Conservation (phyloP, 2,888 invertebrate species). For the Cataglyphis altisquamis region DNA sequence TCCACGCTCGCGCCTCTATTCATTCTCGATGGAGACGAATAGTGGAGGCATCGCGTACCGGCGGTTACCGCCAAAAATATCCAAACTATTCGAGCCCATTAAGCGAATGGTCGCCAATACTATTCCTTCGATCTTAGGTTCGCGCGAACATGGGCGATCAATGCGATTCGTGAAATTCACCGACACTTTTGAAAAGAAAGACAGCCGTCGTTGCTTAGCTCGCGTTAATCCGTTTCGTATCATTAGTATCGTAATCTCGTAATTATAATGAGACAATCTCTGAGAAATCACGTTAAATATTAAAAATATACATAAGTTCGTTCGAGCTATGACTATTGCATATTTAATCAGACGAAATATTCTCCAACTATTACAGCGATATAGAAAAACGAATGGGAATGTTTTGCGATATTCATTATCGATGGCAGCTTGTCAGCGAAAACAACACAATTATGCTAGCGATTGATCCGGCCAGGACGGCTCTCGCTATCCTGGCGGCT, state of each 20-base stretch:
- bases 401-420: slow-evolving; percentile 73
- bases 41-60: slow-evolving; percentile 53
- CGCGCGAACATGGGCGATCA: slow-evolving; percentile 75
- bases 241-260: slow-evolving; percentile 54
- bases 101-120: slow-evolving; percentile 58
- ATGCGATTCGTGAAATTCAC: slow-evolving; percentile 53
- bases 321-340: neutral
- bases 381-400: slow-evolving; percentile 15
- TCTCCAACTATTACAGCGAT: neutral
- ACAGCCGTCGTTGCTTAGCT: slow-evolving; percentile 31
- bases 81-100: slow-evolving; percentile 81
- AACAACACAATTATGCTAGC: slow-evolving; percentile 72
- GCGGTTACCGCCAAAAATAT: slow-evolving; percentile 79
- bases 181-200: neutral
- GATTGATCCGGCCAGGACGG: slow-evolving; percentile 68
- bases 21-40: slow-evolving; percentile 32
- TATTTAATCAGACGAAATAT: neutral
- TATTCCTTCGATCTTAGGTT: slow-evolving; percentile 2
- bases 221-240: slow-evolving; percentile 59
- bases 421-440: slow-evolving; percentile 72
- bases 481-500: slow-evolving; percentile 60
- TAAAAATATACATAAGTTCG: neutral
- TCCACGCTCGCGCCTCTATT: slow-evolving; percentile 60
- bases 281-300: slow-evolving; percentile 7
- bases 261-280: slow-evolving; percentile 61